Evolutionary conservation across 2,113 vertebrate species (phyloP).

Genomic region (Danionella cerebrum): DNA sequence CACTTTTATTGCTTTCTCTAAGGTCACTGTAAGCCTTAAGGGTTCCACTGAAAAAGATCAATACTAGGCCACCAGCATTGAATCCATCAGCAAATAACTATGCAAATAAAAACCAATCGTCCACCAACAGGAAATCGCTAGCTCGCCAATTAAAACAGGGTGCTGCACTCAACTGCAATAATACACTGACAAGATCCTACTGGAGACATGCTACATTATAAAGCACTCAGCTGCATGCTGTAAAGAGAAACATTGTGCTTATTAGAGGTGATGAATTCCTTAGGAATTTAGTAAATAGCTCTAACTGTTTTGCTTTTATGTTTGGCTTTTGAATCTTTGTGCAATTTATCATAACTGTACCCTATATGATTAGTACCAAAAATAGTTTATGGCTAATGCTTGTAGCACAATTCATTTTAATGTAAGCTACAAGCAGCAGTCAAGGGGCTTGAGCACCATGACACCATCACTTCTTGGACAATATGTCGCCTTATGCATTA

Average conservation of each 20-base stretch:
- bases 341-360: no score
- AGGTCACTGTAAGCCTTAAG: no score
- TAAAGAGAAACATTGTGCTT: neutral
- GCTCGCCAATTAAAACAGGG: conserved; percentile 59
- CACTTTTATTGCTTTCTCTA: no score
- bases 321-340: no score
- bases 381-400: no score
- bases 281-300: neutral
- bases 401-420: no score
- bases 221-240: conserved; percentile 17
- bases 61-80: conserved; percentile 52
- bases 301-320: neutral
- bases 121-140: conserved; percentile 65
- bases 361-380: no score
- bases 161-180: conserved; percentile 41
- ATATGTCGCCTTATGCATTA: no score
- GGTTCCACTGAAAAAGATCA: conserved; percentile 45
- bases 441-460: no score
- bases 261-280: conserved; percentile 8
- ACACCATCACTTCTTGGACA: no score
- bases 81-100: conserved; percentile 69
- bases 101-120: conserved; percentile 72
- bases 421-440: no score
- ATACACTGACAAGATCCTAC: conserved; percentile 37
- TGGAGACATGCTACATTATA: conserved; percentile 22